Conservation (phyloP, 2,888 invertebrate genomes). For the Helicoverpa assulta region DNA sequence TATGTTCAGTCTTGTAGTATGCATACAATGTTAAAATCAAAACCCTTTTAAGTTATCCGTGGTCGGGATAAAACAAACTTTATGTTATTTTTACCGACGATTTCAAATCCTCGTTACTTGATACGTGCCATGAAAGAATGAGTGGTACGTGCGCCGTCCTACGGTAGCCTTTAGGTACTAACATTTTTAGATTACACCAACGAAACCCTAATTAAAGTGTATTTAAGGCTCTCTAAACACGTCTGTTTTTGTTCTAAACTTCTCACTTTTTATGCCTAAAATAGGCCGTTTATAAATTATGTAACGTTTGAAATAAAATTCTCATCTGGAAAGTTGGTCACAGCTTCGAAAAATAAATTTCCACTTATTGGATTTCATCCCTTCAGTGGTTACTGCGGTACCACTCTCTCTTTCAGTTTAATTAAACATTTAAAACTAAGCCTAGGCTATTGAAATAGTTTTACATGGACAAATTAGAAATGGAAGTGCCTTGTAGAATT, state of each 20-base stretch:
- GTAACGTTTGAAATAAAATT: slow-evolving; percentile 2
- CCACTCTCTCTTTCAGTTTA: slow-evolving; percentile 59
- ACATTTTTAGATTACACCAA: not conserved
- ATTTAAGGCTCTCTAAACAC: not conserved
- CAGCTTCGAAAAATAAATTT: slow-evolving; percentile 26
- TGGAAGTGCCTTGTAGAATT: slow-evolving; percentile 13
- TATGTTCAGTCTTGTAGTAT: no score
- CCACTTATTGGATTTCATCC: slow-evolving; percentile 33
- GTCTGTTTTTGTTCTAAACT: slow-evolving; percentile 1
- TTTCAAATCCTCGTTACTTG: not conserved
- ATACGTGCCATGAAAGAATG: not conserved
- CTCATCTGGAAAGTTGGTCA: slow-evolving; percentile 14
- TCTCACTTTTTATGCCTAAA: not conserved
- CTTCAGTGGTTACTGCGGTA: slow-evolving; percentile 47
- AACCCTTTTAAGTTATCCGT: no score
- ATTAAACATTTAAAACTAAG: slow-evolving; percentile 62
- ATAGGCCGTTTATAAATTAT: not conserved
- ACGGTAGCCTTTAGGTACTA: not conserved
- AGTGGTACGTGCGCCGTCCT: not conserved
- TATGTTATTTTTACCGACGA: not conserved
- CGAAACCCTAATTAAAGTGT: not conserved
- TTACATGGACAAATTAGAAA: slow-evolving; percentile 30
- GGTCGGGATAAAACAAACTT: not conserved
- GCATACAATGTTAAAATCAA: no score
- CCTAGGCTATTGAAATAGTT: slow-evolving; percentile 50